Evolutionary conservation across 2,113 vertebrate species (phyloP), one percentile per base, ranked within the genome.

Genomic region (Calonectris borealis): DNA sequence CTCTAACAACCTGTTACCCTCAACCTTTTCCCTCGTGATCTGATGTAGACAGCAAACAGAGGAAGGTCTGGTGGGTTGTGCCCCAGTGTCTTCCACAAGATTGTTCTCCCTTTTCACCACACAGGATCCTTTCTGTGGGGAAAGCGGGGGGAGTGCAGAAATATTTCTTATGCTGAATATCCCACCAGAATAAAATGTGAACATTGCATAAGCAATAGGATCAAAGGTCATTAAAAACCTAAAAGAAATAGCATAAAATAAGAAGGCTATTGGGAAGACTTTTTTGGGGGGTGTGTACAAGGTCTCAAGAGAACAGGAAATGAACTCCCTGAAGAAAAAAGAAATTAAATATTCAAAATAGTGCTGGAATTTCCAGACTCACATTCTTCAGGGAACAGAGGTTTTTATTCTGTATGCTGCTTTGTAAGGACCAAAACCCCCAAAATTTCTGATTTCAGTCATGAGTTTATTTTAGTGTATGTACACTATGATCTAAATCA

Each of bases 251-350:
- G 31, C 58, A 49, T 69, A 51, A 78, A 83, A 73, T 61, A 87
- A 76, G 65, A 72, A 69, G 38, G 19, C 75, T 71, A 40, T 32
- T 80, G 36, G 16, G 46, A 93, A 84, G 57, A 40, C 4, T 64
- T 90, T 92, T 79, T 19, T 7, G 16, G 3, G 10, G 29, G 1
- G 7, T 13, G 4, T 73, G 17, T 90, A 54, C 16, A 83, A 42
- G 16, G 16, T 84, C 29, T 87, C 51, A 52, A 85, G 71, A 86
- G 86, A 91, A 71, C 38, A 91, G 88, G 81, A 96, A 93, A 91
- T 79, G 10, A 96, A 80, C 6, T 91, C 29, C 46, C 34, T 73
- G 69, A 92, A 84, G 62, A 54, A 89, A 52, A 94, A 83, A 68
- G 34, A 82, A 75, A 73, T 73, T 76, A 91, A 91, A 73, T 70